These are phyloP conservation scores for Charina bottae DNA, from an alignment of 2,113 vertebrate genomes.

Conservation along the genomic window DNA sequence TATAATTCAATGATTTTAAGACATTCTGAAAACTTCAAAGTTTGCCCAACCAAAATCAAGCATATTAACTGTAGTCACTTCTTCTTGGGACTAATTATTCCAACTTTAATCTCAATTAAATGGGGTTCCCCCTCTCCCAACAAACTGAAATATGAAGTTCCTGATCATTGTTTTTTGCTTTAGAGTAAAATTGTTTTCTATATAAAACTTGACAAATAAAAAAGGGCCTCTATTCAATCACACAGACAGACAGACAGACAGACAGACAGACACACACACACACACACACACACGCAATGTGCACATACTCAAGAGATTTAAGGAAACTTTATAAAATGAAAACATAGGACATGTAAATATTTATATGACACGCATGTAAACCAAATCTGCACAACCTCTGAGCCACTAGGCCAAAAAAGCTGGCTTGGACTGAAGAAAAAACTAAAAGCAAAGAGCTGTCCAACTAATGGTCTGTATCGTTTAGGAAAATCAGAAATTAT, in stretches of 20 bases:
- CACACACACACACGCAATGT: not conserved
- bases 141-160: not conserved
- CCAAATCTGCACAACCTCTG: not conserved
- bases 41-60: not conserved
- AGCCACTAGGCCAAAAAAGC: not conserved
- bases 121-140: not conserved
- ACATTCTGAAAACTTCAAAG: not conserved
- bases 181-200: not conserved
- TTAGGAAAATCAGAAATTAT: not conserved
- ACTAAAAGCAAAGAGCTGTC: not conserved
- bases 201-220: not conserved
- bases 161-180: not conserved
- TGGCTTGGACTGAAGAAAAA: not conserved
- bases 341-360: conserved; percentile 6
- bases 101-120: not conserved
- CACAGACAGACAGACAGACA: not conserved
- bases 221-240: not conserved
- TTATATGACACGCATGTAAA: not conserved
- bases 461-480: not conserved
- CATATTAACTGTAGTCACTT: not conserved
- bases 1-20: not conserved
- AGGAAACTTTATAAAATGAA: not conserved
- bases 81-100: not conserved
- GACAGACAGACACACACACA: no score
- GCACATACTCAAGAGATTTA: accelerated